Evolutionary conservation across 1,140 invertebrate species (phyloP).

Genomic region (Grapholita molesta): DNA sequence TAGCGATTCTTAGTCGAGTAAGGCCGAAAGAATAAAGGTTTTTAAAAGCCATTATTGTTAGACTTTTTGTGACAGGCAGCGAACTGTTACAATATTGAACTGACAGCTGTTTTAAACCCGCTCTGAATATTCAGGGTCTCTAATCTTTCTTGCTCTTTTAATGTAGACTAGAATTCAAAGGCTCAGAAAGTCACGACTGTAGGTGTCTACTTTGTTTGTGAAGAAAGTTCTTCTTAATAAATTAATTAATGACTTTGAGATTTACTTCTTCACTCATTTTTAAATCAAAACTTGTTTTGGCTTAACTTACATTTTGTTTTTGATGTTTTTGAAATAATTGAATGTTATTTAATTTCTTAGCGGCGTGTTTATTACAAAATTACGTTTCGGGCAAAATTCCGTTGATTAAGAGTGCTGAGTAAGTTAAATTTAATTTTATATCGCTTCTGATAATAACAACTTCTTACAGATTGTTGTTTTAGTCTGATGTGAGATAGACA

Average conservation of each 20-base stretch:
- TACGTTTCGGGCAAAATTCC: background rate
- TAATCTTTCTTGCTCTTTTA: slow-evolving; percentile 3
- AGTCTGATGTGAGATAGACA: no score
- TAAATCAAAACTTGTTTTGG: background rate
- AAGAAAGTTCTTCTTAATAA: background rate
- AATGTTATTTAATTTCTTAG: background rate
- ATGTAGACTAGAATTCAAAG: background rate
- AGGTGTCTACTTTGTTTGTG: background rate
- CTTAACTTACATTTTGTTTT: background rate
- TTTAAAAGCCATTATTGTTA: background rate
- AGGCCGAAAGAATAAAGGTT: background rate
- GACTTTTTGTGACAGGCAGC: background rate
- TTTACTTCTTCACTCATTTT: background rate
- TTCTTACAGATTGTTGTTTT: no score
- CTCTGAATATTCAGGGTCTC: background rate
- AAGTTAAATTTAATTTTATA: background rate
- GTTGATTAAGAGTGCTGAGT: background rate
- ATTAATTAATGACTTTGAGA: slow-evolving; percentile 5
- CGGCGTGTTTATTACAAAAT: background rate
- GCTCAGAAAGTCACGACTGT: background rate
- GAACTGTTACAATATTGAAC: background rate
- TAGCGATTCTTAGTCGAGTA: background rate
- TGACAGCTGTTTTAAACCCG: background rate
- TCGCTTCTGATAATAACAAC: no score
- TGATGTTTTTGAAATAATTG: background rate